Percentiles rank a stretch among this genome's conserved stretches.
Conservation (phyloP, 2,888 invertebrate species). For the Ormia ochracea region DNA sequence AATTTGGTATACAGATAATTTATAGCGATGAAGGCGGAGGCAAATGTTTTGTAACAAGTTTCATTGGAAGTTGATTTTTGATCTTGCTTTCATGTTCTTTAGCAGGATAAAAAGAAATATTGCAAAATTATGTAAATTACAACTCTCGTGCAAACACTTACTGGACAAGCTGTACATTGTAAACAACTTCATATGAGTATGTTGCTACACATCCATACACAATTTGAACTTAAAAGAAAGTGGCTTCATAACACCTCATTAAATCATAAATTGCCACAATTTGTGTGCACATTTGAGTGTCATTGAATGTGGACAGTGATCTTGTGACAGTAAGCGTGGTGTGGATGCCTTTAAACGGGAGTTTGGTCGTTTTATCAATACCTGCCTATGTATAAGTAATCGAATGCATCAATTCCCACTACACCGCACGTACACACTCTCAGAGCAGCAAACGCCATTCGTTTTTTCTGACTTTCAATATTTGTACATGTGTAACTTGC, state of each 20-base stretch:
- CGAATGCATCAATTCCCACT: conserved; percentile 30
- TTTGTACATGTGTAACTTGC: conserved; percentile 15
- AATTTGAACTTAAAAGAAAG: neutral
- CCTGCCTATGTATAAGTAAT: conserved; percentile 23
- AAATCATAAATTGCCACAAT: neutral
- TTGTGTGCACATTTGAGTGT: neutral
- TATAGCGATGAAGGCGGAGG: too few species aligned
- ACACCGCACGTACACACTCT: neutral
- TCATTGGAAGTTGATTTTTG: too few species aligned
- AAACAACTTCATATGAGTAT: too few species aligned
- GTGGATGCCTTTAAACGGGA: neutral
- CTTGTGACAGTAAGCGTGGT: neutral
- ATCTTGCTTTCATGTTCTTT: neutral
- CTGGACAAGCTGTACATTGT: neutral
- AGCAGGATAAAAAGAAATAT: neutral
- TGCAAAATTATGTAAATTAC: neutral
- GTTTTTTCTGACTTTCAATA: conserved; percentile 36
- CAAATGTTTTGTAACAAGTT: too few species aligned
- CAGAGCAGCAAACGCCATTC: conserved; percentile 45
- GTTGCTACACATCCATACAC: too few species aligned
- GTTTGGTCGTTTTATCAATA: conserved; percentile 12
- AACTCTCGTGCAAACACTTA: neutral
- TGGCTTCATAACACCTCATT: neutral
- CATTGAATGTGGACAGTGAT: neutral
- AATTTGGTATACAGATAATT: too few species aligned